Base-by-base conservation (phyloP, 2,888 invertebrate genomes). In the Hemaris fuciformis region DNA sequence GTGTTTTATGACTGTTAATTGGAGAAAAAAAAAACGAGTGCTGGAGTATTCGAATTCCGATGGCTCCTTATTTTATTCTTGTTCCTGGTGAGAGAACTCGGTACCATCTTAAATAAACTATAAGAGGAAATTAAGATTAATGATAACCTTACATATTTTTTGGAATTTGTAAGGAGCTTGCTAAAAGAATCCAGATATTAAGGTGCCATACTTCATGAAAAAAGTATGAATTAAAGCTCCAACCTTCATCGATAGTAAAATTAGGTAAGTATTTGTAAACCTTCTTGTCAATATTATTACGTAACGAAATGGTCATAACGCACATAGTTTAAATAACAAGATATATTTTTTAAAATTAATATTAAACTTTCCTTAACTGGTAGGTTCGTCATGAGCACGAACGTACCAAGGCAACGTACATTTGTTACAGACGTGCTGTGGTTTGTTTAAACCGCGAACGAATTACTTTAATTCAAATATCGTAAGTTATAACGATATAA, bases 381-480 rank as follows among this genome's bases (percentile, higher is more conserved):
- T 25, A 18, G 3, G 2, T 23, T 25, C 25, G 15, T 3, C 2
- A 18, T 25, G 27, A 48, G 7, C n/a, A 7, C 27, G 27, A 27
- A 15, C 3, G 48, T n/a, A 25, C 20, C 8, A 18, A 18, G n/a
- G 13, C 7, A 23, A 25, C 2, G 23, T 48, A 48, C 8, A 27
- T 53, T 53, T 53, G 31, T n/a, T 53, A 27, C 48, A 25, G 48
- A 27, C 15, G 15, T 27, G 6, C 3, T 53, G 53, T 53, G 53
- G 53, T 53, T 71, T 45, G 61, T 63, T 46, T 25, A 61, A 63
- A 62, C 60, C 8, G 45, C n/a, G 25, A 53, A n/a, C 45, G 23
- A 31, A 23, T 3, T 4, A 38, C 15, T 3, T 25, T 38, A 34
- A 46, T 15, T 42, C 41, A 25, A 46, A 45, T 18, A 18, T 53